Evolutionary conservation across 2,797 vertebrate species (phyloP), one percentile per base, ranked within the genome.

Genomic region (Pagetopsis macropterus): DNA sequence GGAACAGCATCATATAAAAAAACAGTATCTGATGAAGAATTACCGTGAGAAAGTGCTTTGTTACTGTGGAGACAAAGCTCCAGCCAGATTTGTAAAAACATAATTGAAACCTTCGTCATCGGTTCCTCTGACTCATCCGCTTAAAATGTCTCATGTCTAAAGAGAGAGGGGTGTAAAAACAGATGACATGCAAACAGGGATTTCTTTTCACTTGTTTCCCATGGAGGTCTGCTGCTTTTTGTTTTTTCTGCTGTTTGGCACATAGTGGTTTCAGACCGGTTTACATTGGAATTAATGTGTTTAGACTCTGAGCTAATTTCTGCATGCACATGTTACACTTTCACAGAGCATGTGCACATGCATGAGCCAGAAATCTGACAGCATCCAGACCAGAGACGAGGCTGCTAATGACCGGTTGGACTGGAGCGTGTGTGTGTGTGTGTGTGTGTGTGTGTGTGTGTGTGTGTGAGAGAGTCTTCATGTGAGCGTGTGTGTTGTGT

Each of bases 241-340:
- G 61, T 83, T 82, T 61, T 51, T 19, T 19, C 19, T 19, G 59
- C 59, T 15, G 11, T 40, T 57, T 7, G 44, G 15, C 33, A 13
- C 52, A 58, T 59, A 78, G 68, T 21, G 16, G 15, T 49, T 72
- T 17, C 21, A 48, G 70, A 54, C 59, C 16, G 65, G 88, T 88
- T 90, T 87, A 87, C 46, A 73, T 85, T 86, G 52, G 65, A 84
- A 84, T 81, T 56, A 84, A 86, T 82, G 65, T 89, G 90, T 91
- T 92, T 91, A 85, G 75, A 74, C 84, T 75, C 64, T 16, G 33
- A 45, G 73, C 70, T 82, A 56, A 88, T 82, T 77, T 76, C 63
- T 70, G 65, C 61, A 54, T 41, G 43, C 37, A 58, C 65, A 56
- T 46, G 75, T 76, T 65, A 75, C 56, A 59, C 60, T 44, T 65